Percentiles rank a stretch among this genome's conserved stretches.
phyloP scores from a whole-genome alignment of 1,140 invertebrate genomes.

The Sipha flava region DNA sequence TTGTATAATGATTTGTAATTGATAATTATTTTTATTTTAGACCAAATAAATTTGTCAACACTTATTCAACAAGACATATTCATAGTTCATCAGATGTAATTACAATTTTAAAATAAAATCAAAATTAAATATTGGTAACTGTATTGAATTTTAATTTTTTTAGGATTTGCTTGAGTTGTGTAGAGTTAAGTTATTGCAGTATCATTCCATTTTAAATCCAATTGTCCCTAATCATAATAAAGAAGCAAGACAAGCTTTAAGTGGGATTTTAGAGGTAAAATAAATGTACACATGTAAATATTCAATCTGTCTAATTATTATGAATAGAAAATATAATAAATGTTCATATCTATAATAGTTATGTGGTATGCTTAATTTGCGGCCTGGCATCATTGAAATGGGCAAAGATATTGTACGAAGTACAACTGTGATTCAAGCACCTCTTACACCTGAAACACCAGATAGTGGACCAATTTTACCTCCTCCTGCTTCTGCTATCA shows the following conservation, averaged over 20 bases:
- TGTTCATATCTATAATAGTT: background rate
- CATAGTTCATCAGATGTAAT: background rate
- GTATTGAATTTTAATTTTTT: background rate
- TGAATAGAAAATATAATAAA: background rate
- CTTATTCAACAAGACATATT: background rate
- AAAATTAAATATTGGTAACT: background rate
- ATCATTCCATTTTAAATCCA: constrained; percentile 18
- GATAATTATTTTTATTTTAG: background rate
- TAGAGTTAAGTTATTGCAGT: background rate
- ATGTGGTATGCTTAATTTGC: background rate
- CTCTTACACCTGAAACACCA: background rate
- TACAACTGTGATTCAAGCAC: background rate
- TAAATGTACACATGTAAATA: background rate
- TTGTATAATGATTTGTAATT: background rate
- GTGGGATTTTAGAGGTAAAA: constrained; percentile 15
- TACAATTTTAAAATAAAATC: background rate
- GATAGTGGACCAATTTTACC: background rate
- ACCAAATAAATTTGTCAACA: background rate
- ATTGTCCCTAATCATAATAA: background rate
- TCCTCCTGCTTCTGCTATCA: constrained; percentile 17
- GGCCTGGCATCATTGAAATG: constrained; percentile 5
- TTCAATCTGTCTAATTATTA: no score
- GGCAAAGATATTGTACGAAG: background rate
- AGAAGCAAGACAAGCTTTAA: background rate
- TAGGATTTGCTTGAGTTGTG: constrained; percentile 4